These are phyloP conservation scores for Entosphenus tridentatus DNA, from an alignment of 2,113 vertebrate species.

Conservation along the genomic window DNA sequence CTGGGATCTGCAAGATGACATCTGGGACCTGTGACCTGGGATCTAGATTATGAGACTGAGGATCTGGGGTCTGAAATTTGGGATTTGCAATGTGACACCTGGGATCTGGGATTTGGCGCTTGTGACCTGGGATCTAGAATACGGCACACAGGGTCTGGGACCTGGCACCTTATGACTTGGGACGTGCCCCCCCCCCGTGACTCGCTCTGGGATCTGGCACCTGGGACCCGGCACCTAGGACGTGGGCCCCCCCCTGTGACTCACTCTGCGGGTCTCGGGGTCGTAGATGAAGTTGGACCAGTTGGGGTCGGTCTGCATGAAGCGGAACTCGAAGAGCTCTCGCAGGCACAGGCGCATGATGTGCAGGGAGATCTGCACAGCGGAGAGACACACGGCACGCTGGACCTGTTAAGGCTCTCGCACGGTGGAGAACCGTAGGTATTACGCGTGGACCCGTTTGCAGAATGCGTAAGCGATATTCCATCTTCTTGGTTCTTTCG, in stretches of 20 bases:
- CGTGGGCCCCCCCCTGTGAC: background rate
- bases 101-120: too few relatives aligned
- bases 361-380: background rate
- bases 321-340: constrained; percentile 1
- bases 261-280: background rate
- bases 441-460: too few relatives aligned
- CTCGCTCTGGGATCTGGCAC: background rate
- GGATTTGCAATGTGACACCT: too few relatives aligned
- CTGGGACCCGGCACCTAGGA: background rate
- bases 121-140: background rate
- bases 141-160: background rate
- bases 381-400: background rate
- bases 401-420: too few relatives aligned
- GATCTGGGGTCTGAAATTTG: background rate
- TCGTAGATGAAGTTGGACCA: constrained; percentile 10
- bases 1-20: too few relatives aligned
- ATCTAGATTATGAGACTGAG: background rate
- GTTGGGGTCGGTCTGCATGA: constrained; percentile 9
- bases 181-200: background rate
- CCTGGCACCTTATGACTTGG: background rate
- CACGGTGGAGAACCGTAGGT: too few relatives aligned
- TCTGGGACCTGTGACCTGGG: too few relatives aligned
- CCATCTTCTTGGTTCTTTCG: too few relatives aligned
- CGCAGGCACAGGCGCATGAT: background rate
- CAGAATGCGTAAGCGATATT: too few relatives aligned